Conservation (phyloP, 2,888 invertebrate species). For the Drosophila setosimentum region DNA sequence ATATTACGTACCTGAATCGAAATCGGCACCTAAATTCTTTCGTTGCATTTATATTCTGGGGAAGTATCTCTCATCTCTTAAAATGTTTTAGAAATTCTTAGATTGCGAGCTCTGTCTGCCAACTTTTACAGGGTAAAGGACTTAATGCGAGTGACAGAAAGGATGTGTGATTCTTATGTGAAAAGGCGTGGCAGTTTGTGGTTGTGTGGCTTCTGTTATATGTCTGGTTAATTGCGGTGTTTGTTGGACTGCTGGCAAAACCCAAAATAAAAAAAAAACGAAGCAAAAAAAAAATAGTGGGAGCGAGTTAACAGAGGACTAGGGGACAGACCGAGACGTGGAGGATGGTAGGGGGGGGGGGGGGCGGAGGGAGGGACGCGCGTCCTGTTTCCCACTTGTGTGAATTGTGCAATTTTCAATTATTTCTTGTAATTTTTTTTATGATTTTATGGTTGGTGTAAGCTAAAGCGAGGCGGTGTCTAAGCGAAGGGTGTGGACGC, state of each 20-base stretch:
- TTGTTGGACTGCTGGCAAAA: constrained; percentile 30
- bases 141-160: background rate
- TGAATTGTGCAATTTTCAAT: constrained; percentile 84
- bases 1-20: background rate
- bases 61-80: background rate
- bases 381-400: constrained; percentile 78
- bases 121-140: constrained; percentile 42
- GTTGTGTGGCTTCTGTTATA: constrained; percentile 48
- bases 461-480: background rate
- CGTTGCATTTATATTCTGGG: background rate
- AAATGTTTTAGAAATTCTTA: background rate
- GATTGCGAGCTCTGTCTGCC: background rate
- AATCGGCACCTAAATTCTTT: background rate
- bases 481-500: background rate
- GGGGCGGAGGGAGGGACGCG: constrained; percentile 2
- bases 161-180: constrained; percentile 29
- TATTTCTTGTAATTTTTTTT: constrained; percentile 73
- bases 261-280: constrained; percentile 6
- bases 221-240: constrained; percentile 77
- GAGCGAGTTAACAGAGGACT: background rate
- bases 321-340: background rate
- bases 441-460: too few relatives aligned
- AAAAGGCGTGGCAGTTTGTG: constrained; percentile 46
- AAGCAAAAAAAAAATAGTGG: background rate
- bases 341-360: background rate